Base-by-base conservation (phyloP, 2,113 vertebrate genomes). In the Pygoscelis adeliae region DNA sequence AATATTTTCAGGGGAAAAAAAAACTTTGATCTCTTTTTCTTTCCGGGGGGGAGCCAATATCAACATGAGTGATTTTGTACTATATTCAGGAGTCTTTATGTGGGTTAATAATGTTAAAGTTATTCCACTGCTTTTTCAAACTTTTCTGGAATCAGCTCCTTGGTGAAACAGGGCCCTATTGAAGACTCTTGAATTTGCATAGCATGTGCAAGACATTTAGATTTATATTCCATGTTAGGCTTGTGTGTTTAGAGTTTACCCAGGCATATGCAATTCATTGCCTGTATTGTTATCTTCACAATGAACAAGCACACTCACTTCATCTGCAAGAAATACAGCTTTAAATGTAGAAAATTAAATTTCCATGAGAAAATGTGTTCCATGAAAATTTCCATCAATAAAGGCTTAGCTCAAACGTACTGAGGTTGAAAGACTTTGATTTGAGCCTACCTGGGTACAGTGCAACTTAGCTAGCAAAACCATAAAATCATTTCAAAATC, bases 41-140 rank as follows among this genome's bases (percentile, higher is more conserved):
- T 98, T 97, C 88, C 83, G 6, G 79, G 92, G 80, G 47, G 86
- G 42, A 96, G 96, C 95, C 96, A 97, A 95, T 96, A 97, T 97
- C 94, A 98, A 97, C 95, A 96, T 53, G 86, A 90, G 88, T 96
- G 74, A 66, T 96, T 96, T 97, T 95, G 88, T 71, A 83, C 96
- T 95, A 92, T 93, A 97, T 98, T 98, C 87, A 79, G 90, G 80
- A 96, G 94, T 93, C 96, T 96, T 97, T 97, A 96, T 97, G 76
- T 98, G 95, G 93, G 38, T 96, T 97, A 97, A 97, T 98, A 89
- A 96, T 93, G 86, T 97, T 97, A 97, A 91, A 82, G 87, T 97
- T 96, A 93, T 98, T 94, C 88, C 96, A 97, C 56, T 93, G 82
- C 76, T 97, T 96, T 94, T 93, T 83, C 30, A 74, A 63, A 90